Evolutionary conservation across 2,888 invertebrate species (phyloP).

Genomic region (Coremacera marginata): DNA sequence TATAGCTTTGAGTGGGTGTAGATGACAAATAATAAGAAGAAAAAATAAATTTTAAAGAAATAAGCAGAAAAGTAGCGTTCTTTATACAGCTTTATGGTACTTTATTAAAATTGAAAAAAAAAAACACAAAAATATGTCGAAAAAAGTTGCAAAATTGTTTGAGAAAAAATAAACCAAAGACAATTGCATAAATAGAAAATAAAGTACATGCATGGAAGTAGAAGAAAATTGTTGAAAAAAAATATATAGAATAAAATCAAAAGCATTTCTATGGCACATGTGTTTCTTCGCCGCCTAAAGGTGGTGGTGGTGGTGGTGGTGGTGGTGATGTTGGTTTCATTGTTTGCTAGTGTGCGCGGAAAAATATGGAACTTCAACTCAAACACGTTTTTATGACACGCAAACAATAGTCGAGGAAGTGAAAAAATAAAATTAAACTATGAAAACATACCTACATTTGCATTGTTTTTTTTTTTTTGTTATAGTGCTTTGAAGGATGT

Average conservation of each 20-base stretch:
- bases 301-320: background rate
- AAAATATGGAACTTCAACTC: slow-evolving; percentile 21
- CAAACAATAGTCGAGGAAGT: slow-evolving; percentile 24
- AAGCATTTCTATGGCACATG: slow-evolving; percentile 19
- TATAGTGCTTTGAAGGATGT: slow-evolving; percentile 22
- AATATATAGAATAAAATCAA: background rate
- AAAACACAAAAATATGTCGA: background rate
- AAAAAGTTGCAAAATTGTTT: background rate
- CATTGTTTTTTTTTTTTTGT: background rate
- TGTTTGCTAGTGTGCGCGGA: background rate
- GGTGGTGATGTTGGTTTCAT: background rate
- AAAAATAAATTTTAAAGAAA: background rate
- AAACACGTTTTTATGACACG: slow-evolving; percentile 33
- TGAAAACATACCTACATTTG: background rate
- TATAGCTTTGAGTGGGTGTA: background rate
- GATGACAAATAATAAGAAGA: background rate
- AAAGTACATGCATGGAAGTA: slow-evolving; percentile 1
- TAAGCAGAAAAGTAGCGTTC: background rate
- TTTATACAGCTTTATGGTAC: background rate
- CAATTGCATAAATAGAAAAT: slow-evolving; percentile 30
- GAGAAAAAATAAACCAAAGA: background rate
- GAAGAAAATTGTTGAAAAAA: background rate
- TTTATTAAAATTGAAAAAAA: slow-evolving; percentile 21
- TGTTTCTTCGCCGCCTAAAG: background rate
- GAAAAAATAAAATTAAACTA: slow-evolving; percentile 10